A percentile compares a stretch with the other conserved stretches of the same genome.
These are phyloP conservation scores for Petrocephalus zakoni DNA, from an alignment of 2,113 vertebrate species.

Conservation along the genomic window DNA sequence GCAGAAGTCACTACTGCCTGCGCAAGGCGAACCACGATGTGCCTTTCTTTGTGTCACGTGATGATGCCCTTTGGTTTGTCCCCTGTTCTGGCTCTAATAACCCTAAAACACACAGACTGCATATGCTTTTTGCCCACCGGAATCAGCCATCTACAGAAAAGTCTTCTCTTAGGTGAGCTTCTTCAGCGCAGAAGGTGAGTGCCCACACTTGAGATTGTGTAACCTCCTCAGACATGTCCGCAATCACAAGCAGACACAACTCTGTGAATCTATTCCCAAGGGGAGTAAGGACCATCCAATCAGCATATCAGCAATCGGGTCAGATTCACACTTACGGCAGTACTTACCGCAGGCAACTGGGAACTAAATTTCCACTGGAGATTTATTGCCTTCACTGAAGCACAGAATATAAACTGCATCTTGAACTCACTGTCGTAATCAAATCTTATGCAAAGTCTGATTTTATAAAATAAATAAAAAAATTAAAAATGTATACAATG, in stretches of 20 bases:
- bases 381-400: neutral
- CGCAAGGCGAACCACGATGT: slow-evolving; percentile 32
- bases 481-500: neutral
- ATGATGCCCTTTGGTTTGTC: slow-evolving; percentile 33
- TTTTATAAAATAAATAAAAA: neutral
- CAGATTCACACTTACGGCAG: neutral
- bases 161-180: neutral
- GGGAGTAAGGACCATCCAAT: neutral
- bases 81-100: slow-evolving; percentile 27
- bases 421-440: neutral
- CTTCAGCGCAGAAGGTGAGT: neutral
- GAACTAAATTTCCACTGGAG: neutral
- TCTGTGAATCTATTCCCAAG: neutral
- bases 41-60: slow-evolving; percentile 42
- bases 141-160: neutral
- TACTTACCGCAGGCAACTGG: neutral
- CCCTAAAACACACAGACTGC: neutral
- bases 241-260: neutral
- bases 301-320: neutral
- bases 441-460: neutral
- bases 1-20: slow-evolving; percentile 35
- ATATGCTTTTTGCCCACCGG: neutral
- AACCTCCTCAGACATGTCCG: neutral
- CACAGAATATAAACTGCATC: neutral
- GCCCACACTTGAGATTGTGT: neutral